These are phyloP conservation scores for Sebastes wilsoni DNA, from an alignment of 2,797 vertebrate species.

Conservation along the genomic window DNA sequence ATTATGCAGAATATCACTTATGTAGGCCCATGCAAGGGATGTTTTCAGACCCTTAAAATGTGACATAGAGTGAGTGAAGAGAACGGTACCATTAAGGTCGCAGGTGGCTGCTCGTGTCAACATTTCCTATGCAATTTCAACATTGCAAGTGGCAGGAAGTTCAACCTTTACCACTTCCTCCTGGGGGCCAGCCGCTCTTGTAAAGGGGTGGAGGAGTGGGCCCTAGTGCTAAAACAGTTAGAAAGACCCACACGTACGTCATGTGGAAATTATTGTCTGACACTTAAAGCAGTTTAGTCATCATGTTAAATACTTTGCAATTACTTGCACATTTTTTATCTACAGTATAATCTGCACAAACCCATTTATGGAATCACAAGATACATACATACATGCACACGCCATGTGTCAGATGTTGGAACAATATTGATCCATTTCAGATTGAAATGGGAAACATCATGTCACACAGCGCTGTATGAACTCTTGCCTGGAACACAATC, in stretches of 20 bases:
- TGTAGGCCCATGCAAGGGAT: rapidly evolving
- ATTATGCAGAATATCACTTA: neutral
- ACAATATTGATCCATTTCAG: constrained; percentile 13
- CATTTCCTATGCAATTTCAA: constrained; percentile 71
- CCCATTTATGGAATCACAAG: neutral
- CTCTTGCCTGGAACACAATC: constrained; percentile 47
- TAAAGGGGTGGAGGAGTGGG: neutral
- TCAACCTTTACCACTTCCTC: constrained; percentile 76
- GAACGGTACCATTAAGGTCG: neutral
- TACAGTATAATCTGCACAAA: neutral
- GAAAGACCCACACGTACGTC: neutral
- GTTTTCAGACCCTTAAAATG: neutral
- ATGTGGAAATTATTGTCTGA: neutral
- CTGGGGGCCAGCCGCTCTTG: neutral
- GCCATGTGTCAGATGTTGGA: constrained; percentile 27
- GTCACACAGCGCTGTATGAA: constrained; percentile 12
- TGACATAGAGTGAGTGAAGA: neutral
- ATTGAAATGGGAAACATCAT: constrained; percentile 27
- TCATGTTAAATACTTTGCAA: neutral
- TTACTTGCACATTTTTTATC: neutral
- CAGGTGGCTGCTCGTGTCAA: constrained; percentile 44
- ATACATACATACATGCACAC: neutral
- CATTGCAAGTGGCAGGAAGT: constrained; percentile 70
- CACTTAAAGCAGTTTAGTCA: neutral
- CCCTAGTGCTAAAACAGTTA: neutral